Evolutionary conservation across 2,113 vertebrate species (phyloP).

Genomic region (Camelus bactrianus): DNA sequence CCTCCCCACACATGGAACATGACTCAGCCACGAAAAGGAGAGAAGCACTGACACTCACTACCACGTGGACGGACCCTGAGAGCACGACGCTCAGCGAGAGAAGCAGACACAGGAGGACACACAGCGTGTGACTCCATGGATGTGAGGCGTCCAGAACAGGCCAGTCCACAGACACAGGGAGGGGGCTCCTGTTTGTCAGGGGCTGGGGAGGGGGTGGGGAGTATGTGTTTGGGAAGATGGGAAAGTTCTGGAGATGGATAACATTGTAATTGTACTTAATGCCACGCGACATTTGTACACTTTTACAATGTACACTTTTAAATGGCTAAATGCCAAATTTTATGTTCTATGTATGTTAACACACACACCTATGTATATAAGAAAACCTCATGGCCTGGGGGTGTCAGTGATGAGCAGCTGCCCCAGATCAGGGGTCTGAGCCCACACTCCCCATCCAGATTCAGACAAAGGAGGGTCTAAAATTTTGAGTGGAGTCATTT

Average conservation of each 20-base stretch:
- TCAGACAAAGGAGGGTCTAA: not conserved
- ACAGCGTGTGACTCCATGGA: rapidly evolving
- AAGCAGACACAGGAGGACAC: not conserved
- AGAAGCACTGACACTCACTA: rapidly evolving
- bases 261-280: not conserved
- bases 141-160: not conserved
- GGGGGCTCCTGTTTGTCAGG: not conserved
- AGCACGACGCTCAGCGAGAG: not conserved
- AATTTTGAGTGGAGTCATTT: not conserved
- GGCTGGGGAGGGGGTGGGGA: not conserved
- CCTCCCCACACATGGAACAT: not conserved
- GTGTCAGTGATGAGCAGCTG: not conserved
- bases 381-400: not conserved
- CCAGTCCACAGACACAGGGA: not conserved
- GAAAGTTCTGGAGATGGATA: not conserved
- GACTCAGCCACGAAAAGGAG: not conserved
- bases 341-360: too few relatives aligned
- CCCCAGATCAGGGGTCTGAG: not conserved
- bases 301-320: not conserved
- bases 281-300: not conserved
- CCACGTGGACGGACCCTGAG: not conserved
- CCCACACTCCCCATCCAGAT: not conserved
- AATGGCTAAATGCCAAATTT: not conserved
- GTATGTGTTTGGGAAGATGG: not conserved
- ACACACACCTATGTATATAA: not conserved